These are phyloP conservation scores for Philhelius pedissequus DNA, from an alignment of 2,888 invertebrate species.

Conservation along the genomic window DNA sequence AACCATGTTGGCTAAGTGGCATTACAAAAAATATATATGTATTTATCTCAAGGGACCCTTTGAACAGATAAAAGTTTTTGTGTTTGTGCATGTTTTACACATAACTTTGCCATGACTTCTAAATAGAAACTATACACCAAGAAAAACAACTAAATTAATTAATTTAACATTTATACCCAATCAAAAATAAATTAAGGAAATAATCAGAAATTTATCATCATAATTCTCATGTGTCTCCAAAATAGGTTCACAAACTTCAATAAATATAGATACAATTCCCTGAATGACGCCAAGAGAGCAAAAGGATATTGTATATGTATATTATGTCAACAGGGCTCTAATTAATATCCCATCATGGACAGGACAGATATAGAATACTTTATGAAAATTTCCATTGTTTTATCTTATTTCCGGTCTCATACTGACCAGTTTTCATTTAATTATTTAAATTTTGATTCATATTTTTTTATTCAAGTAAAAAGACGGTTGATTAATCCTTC, in stretches of 20 bases:
- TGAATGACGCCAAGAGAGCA: background rate
- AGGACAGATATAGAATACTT: background rate
- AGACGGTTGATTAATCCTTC: slow-evolving; percentile 43
- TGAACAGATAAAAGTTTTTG: background rate
- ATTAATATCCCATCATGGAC: slow-evolving; percentile 5
- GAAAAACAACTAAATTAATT: background rate
- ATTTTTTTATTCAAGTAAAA: background rate
- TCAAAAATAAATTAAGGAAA: slow-evolving; percentile 1
- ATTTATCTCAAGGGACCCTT: background rate
- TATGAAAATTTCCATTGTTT: background rate
- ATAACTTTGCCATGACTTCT: background rate
- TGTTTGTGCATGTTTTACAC: background rate
- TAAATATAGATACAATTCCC: background rate
- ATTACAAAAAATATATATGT: background rate
- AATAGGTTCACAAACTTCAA: background rate
- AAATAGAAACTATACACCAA: background rate
- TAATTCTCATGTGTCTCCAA: background rate
- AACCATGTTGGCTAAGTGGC: background rate
- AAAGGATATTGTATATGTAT: background rate
- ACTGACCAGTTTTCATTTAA: slow-evolving; percentile 19
- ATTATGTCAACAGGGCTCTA: slow-evolving; percentile 1
- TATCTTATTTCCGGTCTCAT: slow-evolving; percentile 11
- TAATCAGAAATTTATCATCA: background rate
- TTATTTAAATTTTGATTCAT: slow-evolving; percentile 35
- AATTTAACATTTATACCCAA: background rate